Percentiles rank a stretch among this genome's conserved stretches.
Evolutionary conservation across 2,888 invertebrate genomes (phyloP).

Genomic region (Drosophila nigritarsus): DNA sequence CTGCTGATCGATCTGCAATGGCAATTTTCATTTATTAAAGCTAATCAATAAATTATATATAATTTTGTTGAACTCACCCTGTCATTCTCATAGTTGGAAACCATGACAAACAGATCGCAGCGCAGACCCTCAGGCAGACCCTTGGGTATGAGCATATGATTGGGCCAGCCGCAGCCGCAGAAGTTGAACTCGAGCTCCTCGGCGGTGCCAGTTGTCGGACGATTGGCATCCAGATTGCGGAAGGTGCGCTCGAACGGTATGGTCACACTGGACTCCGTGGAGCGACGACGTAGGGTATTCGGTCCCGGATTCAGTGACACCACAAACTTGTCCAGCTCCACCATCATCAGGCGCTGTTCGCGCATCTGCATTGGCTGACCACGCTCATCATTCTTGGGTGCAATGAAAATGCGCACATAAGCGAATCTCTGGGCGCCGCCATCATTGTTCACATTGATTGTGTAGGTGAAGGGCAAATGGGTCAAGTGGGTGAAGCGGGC

Average conservation of each 20-base stretch:
- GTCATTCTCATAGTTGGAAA: conserved; percentile 90
- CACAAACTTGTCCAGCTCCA: conserved; percentile 89
- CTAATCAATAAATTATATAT: background rate
- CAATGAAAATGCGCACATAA: conserved; percentile 89
- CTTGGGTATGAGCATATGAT: conserved; percentile 91
- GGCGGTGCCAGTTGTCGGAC: conserved; percentile 87
- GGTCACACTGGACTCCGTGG: conserved; percentile 91
- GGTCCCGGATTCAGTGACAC: conserved; percentile 88
- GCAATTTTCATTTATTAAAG: background rate
- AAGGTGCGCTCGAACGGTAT: conserved; percentile 93
- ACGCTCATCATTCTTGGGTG: conserved; percentile 89
- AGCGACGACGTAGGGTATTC: conserved; percentile 89
- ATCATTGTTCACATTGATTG: conserved; percentile 88
- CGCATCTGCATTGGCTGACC: conserved; percentile 87
- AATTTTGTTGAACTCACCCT: conserved; percentile 65
- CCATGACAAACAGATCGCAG: conserved; percentile 91
- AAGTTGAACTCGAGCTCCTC: conserved; percentile 89
- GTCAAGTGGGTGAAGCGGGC: conserved; percentile 91
- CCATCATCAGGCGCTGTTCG: conserved; percentile 88
- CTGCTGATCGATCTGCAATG: conserved; percentile 82
- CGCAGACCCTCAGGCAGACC: conserved; percentile 89
- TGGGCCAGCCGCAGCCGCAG: conserved; percentile 96
- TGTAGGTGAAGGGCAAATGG: conserved; percentile 90
- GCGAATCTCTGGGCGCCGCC: conserved; percentile 86
- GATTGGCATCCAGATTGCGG: conserved; percentile 88